Base-by-base conservation (phyloP, 2,797 vertebrate species). In the Staurois parvus region DNA sequence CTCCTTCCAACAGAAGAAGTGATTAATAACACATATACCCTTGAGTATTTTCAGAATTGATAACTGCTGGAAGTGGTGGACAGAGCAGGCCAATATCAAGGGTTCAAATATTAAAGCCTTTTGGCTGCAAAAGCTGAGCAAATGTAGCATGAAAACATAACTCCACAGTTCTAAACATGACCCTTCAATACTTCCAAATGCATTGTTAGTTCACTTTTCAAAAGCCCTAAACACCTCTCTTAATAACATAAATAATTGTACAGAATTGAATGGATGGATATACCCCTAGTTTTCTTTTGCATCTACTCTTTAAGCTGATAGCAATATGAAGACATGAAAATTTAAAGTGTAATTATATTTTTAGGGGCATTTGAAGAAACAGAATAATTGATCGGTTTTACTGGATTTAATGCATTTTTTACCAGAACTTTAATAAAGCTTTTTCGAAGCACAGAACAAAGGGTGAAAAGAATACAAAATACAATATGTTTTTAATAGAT, bases 1-100 rank as follows among this genome's bases (percentile, higher is more conserved):
- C 30, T 62, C 45, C 76, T 87, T 86, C 37, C 21, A 79, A 62
- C 62, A 40, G 78, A 81, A 30, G 6, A 48, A 28, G n/a, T 88
- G 78, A 83, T 83, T 86, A 81, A 85, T 84, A 70, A 52, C 81
- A 76, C 80, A 67, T 70, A 81, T 69, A 66, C 68, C 84, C 74
- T 89, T 87, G 37, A 81, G 70, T 85, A 68, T 73, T 69, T 73
- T 83, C n/a, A 72, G 28, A 81, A 79, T 64, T 79, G 76, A 83
- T 87, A 86, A 30, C 5, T 42, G 68, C 52, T 84, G 59, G 83
- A 72, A 70, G 72, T 88, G n/a, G 56, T 56, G 29, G 2, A 34
- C 42, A 82, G 68, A 30, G 37, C 42, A 79, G 52, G 66, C 30
- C 72, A 76, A 70, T 72, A 40, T 72, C 75, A 66, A 70, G 17